A percentile compares a stretch with the other conserved stretches of the same genome.
Evolutionary conservation across 2,888 invertebrate species (phyloP).

Genomic region (Ormia ochracea): DNA sequence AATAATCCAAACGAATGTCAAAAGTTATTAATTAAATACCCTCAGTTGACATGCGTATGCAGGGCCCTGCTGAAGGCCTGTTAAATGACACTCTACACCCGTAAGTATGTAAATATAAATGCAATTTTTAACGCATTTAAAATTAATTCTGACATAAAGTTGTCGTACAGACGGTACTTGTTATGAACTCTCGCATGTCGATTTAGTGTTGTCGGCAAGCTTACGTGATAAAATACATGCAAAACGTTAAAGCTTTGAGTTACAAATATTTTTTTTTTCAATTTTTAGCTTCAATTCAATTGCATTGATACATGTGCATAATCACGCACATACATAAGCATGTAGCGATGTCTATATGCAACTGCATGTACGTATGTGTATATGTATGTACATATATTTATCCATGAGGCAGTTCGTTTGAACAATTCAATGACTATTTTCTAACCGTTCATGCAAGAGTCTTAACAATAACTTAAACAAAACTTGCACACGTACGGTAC

Average conservation of each 20-base stretch:
- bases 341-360: not conserved
- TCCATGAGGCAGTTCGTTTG: not conserved
- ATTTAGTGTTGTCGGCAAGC: conserved; percentile 23
- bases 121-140: conserved; percentile 18
- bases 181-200: conserved; percentile 18
- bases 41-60: no score
- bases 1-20: no score
- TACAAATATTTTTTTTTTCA: not conserved
- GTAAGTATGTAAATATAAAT: conserved; percentile 23
- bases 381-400: not conserved
- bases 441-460: conserved; percentile 26
- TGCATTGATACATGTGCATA: not conserved
- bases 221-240: conserved; percentile 58
- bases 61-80: not conserved
- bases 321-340: not conserved
- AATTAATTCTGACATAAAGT: conserved; percentile 32
- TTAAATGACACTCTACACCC: not conserved
- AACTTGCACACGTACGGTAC: not conserved
- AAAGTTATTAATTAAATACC: no score
- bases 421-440: conserved; percentile 30
- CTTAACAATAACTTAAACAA: conserved; percentile 18
- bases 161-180: not conserved
- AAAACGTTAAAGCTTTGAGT: conserved; percentile 19
- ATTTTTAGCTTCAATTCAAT: conserved; percentile 18
- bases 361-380: no score